Evolutionary conservation across 2,888 invertebrate genomes (phyloP).

Genomic region (Myathropa florea): DNA sequence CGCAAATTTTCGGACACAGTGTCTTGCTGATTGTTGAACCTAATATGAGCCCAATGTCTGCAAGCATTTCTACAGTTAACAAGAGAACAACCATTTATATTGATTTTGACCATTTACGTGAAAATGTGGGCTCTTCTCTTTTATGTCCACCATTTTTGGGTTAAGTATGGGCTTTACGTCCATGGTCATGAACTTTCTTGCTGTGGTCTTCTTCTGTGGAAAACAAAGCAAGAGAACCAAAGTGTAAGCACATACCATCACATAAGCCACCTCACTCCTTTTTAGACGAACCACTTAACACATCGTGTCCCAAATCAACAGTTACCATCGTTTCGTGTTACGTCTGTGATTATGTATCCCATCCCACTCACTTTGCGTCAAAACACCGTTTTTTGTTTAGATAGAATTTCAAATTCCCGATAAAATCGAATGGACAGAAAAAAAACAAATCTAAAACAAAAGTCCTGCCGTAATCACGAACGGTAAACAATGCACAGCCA

Average conservation of each 20-base stretch:
- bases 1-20: no score
- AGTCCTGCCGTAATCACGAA: constrained; percentile 48
- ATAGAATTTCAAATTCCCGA: background rate
- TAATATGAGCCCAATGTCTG: no score
- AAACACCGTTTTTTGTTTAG: background rate
- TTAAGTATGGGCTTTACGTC: no score
- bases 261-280: no score
- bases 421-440: background rate
- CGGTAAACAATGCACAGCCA: constrained; percentile 45
- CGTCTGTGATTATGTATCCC: background rate
- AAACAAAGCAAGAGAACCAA: background rate
- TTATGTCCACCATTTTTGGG: no score
- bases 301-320: background rate
- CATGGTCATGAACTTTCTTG: no score
- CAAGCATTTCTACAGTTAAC: no score
- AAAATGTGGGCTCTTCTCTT: no score
- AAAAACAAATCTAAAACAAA: background rate
- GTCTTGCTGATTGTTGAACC: no score
- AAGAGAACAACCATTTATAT: no score
- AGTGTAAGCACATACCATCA: no score
- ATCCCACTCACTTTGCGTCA: background rate
- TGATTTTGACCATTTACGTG: no score
- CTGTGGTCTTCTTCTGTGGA: background rate
- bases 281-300: background rate
- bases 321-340: background rate